Percentiles rank a stretch among this genome's conserved stretches.
phyloP scores from a whole-genome alignment of 2,888 invertebrate genomes.

The Caenorhabditis angaria region DNA sequence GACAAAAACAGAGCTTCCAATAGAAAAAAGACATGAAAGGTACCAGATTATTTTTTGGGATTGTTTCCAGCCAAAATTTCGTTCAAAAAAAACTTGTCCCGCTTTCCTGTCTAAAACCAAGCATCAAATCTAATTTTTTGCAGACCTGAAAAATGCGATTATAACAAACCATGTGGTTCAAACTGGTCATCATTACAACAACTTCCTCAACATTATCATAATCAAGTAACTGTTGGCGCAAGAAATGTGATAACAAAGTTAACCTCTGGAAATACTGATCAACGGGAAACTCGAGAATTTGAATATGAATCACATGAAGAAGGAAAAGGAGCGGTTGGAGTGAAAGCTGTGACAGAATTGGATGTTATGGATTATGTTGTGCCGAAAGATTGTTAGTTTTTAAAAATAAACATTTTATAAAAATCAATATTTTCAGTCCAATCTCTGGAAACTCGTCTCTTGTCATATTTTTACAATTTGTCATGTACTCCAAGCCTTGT shows the following conservation, averaged over 20 bases:
- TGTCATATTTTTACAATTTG: constrained; percentile 21
- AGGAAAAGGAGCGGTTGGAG: constrained; percentile 25
- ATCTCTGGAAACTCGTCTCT: constrained; percentile 24
- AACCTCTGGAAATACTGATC: neutral
- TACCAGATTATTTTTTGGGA: too few relatives aligned
- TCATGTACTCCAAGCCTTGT: constrained; percentile 18
- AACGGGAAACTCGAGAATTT: constrained; percentile 16
- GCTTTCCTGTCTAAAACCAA: neutral
- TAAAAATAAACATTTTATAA: neutral
- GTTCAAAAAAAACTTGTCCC: neutral
- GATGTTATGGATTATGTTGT: constrained; percentile 27
- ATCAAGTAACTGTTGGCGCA: neutral
- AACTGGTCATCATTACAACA: neutral
- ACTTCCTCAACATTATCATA: neutral
- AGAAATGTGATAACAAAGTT: neutral
- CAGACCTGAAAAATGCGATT: neutral
- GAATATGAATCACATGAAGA: constrained; percentile 27
- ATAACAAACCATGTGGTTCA: neutral
- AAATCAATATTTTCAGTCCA: constrained; percentile 16
- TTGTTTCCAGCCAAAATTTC: neutral
- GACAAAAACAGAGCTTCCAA: too few relatives aligned
- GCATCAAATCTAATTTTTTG: neutral
- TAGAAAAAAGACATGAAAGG: too few relatives aligned
- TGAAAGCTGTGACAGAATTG: constrained; percentile 12
- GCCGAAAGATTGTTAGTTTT: constrained; percentile 24